These are phyloP conservation scores for Diadegma fenestrale DNA, from an alignment of 2,888 invertebrate genomes.

Conservation along the genomic window DNA sequence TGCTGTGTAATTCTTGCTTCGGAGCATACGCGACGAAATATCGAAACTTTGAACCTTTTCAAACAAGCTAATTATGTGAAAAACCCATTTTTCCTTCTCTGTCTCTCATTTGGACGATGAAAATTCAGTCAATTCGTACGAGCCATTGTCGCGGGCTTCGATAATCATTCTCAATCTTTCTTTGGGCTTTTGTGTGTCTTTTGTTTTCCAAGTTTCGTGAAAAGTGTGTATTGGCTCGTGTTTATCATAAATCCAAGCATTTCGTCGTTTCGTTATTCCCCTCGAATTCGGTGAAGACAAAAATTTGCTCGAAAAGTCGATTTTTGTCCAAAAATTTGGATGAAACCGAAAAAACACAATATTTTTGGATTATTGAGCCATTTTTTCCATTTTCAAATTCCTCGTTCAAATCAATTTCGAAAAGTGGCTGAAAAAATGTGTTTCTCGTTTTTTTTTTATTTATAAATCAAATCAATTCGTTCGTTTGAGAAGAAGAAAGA, in stretches of 20 bases:
- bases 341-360: background rate
- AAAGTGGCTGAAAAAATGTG: background rate
- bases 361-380: background rate
- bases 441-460: too few species aligned
- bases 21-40: slow-evolving; percentile 74
- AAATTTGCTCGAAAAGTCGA: background rate
- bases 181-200: background rate
- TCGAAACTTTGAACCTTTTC: background rate
- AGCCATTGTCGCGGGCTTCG: background rate
- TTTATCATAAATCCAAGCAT: too few species aligned
- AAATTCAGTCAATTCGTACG: background rate
- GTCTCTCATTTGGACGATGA: background rate
- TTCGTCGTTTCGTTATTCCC: background rate
- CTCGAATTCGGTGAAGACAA: background rate
- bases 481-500: slow-evolving; percentile 17
- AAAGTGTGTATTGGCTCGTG: too few species aligned
- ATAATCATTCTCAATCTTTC: background rate
- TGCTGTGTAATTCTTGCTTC: slow-evolving; percentile 81
- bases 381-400: background rate
- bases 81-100: background rate
- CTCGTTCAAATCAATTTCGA: background rate
- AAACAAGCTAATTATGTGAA: background rate
- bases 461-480: background rate
- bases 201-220: too few species aligned
- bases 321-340: background rate